A percentile compares a stretch with the other conserved stretches of the same genome.
phyloP scores from a whole-genome alignment of 2,113 vertebrate species.

The Nymphicus hollandicus region DNA sequence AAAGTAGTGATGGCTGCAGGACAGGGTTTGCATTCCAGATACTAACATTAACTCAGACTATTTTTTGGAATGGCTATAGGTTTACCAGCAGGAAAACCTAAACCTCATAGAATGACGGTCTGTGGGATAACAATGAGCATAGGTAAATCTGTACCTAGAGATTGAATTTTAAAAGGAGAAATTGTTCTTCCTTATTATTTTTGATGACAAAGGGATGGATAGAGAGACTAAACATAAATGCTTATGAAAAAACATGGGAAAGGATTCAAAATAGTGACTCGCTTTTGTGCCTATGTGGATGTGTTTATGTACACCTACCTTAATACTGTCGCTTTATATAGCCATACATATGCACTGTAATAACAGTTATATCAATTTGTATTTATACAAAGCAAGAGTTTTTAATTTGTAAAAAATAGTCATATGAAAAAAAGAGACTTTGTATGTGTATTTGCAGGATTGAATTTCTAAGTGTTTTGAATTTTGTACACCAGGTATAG shows the following conservation, averaged over 20 bases:
- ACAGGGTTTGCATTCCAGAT: background rate
- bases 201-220: background rate
- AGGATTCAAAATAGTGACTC: background rate
- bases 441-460: background rate
- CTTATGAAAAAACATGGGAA: background rate
- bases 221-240: background rate
- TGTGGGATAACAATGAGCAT: background rate
- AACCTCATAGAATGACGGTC: background rate
- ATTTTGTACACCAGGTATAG: background rate
- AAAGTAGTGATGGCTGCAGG: background rate
- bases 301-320: background rate
- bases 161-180: background rate
- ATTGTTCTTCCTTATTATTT: background rate
- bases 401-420: background rate
- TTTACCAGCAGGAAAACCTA: background rate
- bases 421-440: background rate
- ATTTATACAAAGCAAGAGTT: background rate
- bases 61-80: background rate
- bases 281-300: background rate
- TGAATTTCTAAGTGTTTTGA: background rate
- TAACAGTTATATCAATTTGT: background rate
- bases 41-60: background rate
- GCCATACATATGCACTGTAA: background rate
- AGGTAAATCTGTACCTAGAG: background rate
- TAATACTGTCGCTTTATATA: background rate